Conservation (phyloP, 2,797 vertebrate species). For the Toxotes lorentzi region DNA sequence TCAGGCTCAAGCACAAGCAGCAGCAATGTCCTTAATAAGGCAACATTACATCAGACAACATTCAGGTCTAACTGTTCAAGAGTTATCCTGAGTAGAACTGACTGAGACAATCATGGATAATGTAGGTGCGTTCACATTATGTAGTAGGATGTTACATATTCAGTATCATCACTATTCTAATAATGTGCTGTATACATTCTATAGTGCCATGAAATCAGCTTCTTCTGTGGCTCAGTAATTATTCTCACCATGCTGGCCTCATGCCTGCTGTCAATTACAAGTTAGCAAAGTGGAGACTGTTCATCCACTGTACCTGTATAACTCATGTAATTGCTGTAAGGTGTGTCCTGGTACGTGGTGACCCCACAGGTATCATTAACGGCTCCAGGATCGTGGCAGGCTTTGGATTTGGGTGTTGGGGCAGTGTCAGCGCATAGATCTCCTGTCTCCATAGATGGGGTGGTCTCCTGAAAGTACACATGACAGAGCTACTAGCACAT, state of each 20-base stretch:
- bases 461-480: slow-evolving; percentile 85
- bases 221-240: neutral
- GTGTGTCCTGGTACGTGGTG: slow-evolving; percentile 88
- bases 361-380: slow-evolving; percentile 92
- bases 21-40: slow-evolving; percentile 3
- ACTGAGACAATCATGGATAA: neutral
- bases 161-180: neutral
- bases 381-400: slow-evolving; percentile 91
- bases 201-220: neutral
- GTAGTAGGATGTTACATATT: neutral
- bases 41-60: neutral
- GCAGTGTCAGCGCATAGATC: slow-evolving; percentile 97
- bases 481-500: neutral
- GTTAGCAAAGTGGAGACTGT: neutral
- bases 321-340: slow-evolving; percentile 98
- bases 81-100: neutral
- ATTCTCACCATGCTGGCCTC: neutral
- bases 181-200: neutral
- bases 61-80: neutral
- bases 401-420: slow-evolving; percentile 94
- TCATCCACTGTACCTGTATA: slow-evolving; percentile 84
- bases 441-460: slow-evolving; percentile 95
- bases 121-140: neutral
- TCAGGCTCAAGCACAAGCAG: slow-evolving; percentile 5
- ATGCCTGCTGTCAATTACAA: neutral